Evolutionary conservation across 2,113 vertebrate species (phyloP), one percentile per base, ranked within the genome.

Genomic region (Cebus imitator): DNA sequence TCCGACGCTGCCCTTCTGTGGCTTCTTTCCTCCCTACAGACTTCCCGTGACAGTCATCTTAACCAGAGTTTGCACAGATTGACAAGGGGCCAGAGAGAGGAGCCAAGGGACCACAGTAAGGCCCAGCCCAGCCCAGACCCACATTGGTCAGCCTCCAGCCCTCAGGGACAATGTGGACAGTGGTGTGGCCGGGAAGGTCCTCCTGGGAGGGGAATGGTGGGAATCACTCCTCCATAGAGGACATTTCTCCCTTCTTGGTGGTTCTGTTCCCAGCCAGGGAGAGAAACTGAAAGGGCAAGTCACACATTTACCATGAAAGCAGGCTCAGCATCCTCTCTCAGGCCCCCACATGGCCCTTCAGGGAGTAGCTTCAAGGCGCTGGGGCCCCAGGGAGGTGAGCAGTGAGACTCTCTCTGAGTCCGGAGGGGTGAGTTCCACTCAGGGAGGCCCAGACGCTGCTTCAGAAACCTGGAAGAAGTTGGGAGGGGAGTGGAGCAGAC

Each of bases 81-180:
- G 70, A 68, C 73, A 40, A 55, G 25, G 43, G 37, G 57, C 32
- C n/a, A 48, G 30, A 73, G 37, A 30, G 45, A 86, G 35, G 55
- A 73, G 35, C 12, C 17, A 9, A 80, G 70, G 30, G 20, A 17
- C 52, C 21, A 50, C 4, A 4, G 13, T 5, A 5, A 7, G 13
- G 21, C 40, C 61, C 84, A 52, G 23, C 30, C 50, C 50, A 50
- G 50, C 17, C 11, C 72, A 52, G 52, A 8, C 17, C 85, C 17
- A 20, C 4, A 0, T 30, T 32, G 45, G 55, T 45, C 50, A 30
- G 58, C 23, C 1, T 43, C 82, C 72, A 66, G 43, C n/a, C 61
- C 7, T 0, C 8, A 16, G n/a, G 68, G 58, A 45, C n/a, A 37
- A 52, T 23, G 52, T 5, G 0, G 3, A 17, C 27, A 25, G 9